Percentiles rank a stretch among this genome's conserved stretches.
phyloP scores from a whole-genome alignment of 2,113 vertebrate species.

The Montifringilla adamsi region DNA sequence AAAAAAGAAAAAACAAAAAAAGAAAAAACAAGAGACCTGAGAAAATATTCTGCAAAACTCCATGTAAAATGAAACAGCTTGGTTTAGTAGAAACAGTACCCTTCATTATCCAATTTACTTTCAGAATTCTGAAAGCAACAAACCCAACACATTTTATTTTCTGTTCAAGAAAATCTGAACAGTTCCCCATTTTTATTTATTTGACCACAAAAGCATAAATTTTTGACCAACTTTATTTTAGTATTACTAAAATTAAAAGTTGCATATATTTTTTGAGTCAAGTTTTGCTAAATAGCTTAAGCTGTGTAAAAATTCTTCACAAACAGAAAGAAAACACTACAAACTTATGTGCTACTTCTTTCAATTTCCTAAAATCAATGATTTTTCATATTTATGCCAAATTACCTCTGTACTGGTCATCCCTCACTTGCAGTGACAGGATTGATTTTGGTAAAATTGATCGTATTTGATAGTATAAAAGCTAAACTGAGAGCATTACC shows the following conservation, averaged over 20 bases:
- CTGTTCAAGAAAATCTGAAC: neutral
- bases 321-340: neutral
- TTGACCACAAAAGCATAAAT: neutral
- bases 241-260: neutral
- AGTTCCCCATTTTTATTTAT: neutral
- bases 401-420: neutral
- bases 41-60: neutral
- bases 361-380: neutral
- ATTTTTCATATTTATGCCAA: neutral
- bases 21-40: neutral
- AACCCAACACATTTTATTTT: accelerated
- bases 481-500: neutral
- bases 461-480: neutral
- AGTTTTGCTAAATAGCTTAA: neutral
- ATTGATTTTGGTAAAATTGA: neutral
- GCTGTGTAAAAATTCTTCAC: neutral
- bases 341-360: neutral
- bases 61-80: neutral
- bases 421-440: neutral
- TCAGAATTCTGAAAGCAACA: neutral
- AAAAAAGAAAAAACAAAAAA: too few species aligned
- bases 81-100: neutral
- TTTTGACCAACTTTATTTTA: neutral
- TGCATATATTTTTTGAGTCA: neutral
- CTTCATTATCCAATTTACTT: neutral